Conservation (phyloP, 2,113 vertebrate genomes). For the Muntiacus muntjak region DNA sequence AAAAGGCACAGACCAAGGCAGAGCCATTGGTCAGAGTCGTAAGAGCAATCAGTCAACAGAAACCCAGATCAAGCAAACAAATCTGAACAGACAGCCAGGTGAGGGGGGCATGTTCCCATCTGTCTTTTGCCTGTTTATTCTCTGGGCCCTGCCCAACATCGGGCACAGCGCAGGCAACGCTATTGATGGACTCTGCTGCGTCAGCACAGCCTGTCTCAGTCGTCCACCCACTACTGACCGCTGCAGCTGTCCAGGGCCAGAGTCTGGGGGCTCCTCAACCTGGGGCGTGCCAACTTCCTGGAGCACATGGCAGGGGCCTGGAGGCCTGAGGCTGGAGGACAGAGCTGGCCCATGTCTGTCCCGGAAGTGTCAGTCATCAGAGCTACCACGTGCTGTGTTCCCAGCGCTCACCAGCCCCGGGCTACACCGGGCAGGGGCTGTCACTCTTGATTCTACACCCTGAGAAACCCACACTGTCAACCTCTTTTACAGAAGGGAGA, state of each 20-base stretch:
- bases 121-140: background rate
- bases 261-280: background rate
- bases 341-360: background rate
- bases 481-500: background rate
- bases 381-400: background rate
- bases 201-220: background rate
- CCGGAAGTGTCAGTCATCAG: background rate
- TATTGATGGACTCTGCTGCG: background rate
- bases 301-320: background rate
- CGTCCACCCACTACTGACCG: background rate
- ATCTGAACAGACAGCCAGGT: background rate
- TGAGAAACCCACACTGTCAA: background rate
- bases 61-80: background rate
- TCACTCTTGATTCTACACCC: background rate
- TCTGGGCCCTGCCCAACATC: background rate
- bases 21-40: background rate
- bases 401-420: background rate
- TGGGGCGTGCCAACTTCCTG: background rate
- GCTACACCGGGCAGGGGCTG: rapidly evolving
- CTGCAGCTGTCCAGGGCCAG: background rate
- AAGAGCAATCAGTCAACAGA: background rate
- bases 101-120: background rate
- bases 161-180: background rate
- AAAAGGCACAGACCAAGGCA: background rate
- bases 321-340: background rate